These are phyloP conservation scores for Mustela nigripes DNA, from an alignment of 2,113 vertebrate genomes.

Conservation along the genomic window DNA sequence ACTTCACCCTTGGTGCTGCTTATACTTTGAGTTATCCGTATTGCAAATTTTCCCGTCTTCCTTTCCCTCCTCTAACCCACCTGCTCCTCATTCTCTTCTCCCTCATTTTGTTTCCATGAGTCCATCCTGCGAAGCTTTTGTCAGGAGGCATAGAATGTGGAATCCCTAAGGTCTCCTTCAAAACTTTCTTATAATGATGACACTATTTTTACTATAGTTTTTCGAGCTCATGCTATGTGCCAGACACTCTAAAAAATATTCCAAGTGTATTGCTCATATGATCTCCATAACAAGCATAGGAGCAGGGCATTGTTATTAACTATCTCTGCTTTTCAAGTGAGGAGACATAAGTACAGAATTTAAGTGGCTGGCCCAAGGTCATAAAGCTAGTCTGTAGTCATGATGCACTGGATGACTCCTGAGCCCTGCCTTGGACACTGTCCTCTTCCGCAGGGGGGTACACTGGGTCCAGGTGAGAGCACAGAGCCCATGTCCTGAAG, in stretches of 20 bases:
- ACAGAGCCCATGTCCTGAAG: neutral
- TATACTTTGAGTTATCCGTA: neutral
- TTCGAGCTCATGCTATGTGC: conserved; percentile 7
- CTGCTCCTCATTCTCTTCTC: conserved; percentile 48
- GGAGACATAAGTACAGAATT: conserved; percentile 11
- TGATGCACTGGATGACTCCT: neutral
- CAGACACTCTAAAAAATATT: conserved; percentile 44
- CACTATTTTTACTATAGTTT: conserved; percentile 40
- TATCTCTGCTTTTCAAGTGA: neutral
- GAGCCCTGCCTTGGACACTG: neutral
- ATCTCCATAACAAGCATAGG: neutral
- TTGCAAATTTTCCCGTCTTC: conserved; percentile 18
- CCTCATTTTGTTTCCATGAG: conserved; percentile 60
- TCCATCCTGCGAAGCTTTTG: conserved; percentile 36
- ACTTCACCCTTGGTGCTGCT: neutral
- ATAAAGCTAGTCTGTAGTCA: neutral
- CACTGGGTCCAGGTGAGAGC: neutral
- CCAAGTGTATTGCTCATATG: conserved; percentile 25
- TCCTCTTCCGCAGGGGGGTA: neutral
- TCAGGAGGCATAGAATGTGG: conserved; percentile 37
- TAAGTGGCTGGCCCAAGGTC: neutral
- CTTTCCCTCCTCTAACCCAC: neutral
- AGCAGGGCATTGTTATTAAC: conserved; percentile 9
- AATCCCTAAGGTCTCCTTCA: conserved; percentile 36
- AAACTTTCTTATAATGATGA: neutral